A percentile compares a stretch with the other conserved stretches of the same genome.
Evolutionary conservation across 2,113 vertebrate species (phyloP).

Genomic region (Melanerpes formicivorus): DNA sequence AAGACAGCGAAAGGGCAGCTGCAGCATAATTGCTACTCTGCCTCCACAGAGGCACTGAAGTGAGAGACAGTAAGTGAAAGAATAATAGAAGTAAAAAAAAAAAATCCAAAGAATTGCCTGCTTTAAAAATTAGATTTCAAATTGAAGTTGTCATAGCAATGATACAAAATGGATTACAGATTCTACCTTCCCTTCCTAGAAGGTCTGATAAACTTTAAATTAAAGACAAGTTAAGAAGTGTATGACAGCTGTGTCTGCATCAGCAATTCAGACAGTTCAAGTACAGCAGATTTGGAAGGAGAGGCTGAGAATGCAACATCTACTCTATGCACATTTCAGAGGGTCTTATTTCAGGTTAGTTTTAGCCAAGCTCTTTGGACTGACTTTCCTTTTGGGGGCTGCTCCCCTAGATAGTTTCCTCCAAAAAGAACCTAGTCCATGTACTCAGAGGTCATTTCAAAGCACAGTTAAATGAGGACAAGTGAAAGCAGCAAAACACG

Average conservation of each 20-base stretch:
- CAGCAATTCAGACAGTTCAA: not conserved
- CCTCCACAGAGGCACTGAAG: not conserved
- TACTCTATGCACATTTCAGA: not conserved
- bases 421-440: not conserved
- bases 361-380: not conserved
- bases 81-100: not conserved
- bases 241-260: not conserved
- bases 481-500: not conserved
- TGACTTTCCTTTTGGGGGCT: not conserved
- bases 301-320: not conserved
- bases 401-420: not conserved
- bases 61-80: not conserved
- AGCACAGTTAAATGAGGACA: not conserved
- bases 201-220: not conserved
- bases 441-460: not conserved
- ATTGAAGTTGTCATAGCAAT: not conserved
- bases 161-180: not conserved
- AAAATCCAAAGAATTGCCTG: not conserved
- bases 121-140: not conserved
- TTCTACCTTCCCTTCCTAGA: not conserved
- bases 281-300: not conserved
- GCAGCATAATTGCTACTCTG: not conserved
- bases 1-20: not conserved
- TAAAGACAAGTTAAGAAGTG: not conserved
- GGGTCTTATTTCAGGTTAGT: not conserved